Base-by-base conservation (phyloP, 2,113 vertebrate species). In the Theristicus caerulescens region DNA sequence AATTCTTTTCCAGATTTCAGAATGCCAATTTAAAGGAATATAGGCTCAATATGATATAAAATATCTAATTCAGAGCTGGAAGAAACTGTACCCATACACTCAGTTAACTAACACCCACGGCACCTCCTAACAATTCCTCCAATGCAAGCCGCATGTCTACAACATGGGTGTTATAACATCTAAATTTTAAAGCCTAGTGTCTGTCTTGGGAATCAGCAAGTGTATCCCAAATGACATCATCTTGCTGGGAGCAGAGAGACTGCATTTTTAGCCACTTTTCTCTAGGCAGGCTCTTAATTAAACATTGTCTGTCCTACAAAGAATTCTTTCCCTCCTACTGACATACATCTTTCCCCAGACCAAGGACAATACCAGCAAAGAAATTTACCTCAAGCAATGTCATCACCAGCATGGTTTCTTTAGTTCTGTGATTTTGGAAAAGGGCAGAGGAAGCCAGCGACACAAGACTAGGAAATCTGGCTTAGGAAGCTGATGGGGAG, bases 41-140 rank as follows among this genome's bases (percentile, higher is more conserved):
- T 4, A 70, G 32, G 16, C 21, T 77, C 36, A 80, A 36, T 14
- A 26, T 13, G 2, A 8, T 55, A 71, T 21, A 46, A 90, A 40
- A 31, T 26, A 59, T 22, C 7, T 5, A 66, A 71, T 5, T 51
- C 25, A 46, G 38, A 64, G 47, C 29, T 66, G 22, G 19, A 55
- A 82, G 42, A 67, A 80, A 11, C 11, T 0, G 0, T 34, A 42
- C 42, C 13, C 2, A 3, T 51, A 15, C 1, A 1, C 7, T 34
- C 29, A 11, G 4, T 26, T 52, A 57, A 64, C 19, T 55, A 70
- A 59, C 7, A 49, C 13, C 26, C 42, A 64, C 3, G 7, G 18
- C 19, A 72, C 19, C 11, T 64, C 18, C 36, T 52, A 81, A 62
- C 10, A 26, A 2, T 79, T 26, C 34, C 12, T 84, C 40, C 1